These are phyloP conservation scores for Hartigia nigra DNA, from an alignment of 2,888 invertebrate species.

Conservation along the genomic window DNA sequence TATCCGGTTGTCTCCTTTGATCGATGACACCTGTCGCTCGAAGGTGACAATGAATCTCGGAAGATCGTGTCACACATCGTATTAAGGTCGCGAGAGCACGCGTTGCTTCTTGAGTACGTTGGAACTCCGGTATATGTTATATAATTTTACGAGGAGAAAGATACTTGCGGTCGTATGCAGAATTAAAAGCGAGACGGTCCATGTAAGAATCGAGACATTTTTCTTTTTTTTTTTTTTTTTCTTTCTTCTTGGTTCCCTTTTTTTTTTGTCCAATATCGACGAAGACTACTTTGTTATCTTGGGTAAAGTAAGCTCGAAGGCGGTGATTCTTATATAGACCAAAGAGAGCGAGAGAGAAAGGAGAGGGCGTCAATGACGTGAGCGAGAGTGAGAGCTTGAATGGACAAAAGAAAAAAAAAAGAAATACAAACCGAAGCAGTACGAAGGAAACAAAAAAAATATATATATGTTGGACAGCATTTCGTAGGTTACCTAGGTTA, in stretches of 20 bases:
- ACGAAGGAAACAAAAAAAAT: constrained; percentile 2
- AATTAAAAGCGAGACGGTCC: constrained; percentile 20
- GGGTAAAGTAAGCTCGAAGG: constrained; percentile 9
- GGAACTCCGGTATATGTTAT: constrained; percentile 5
- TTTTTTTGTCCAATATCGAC: constrained; percentile 29
- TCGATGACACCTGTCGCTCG: background rate
- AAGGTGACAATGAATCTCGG: background rate
- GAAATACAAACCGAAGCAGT: constrained; percentile 16
- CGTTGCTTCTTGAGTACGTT: constrained; percentile 34
- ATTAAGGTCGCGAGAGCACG: constrained; percentile 24
- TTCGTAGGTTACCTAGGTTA: constrained; percentile 58
- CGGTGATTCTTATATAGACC: constrained; percentile 39
- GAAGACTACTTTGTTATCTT: constrained; percentile 29
- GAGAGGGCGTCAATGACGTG: constrained; percentile 10
- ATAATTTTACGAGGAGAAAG: constrained; percentile 1
- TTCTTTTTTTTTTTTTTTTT: no score
- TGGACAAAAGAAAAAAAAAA: constrained; percentile 4
- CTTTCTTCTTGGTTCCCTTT: no score
- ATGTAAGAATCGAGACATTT: constrained; percentile 42
- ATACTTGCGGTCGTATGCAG: background rate
- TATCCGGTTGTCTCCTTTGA: background rate
- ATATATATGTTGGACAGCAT: constrained; percentile 39
- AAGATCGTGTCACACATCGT: background rate
- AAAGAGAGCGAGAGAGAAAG: constrained; percentile 21
- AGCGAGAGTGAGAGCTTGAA: constrained; percentile 14